phyloP scores from a whole-genome alignment of 2,888 invertebrate genomes.

The Cryptophagus acutangulus region DNA sequence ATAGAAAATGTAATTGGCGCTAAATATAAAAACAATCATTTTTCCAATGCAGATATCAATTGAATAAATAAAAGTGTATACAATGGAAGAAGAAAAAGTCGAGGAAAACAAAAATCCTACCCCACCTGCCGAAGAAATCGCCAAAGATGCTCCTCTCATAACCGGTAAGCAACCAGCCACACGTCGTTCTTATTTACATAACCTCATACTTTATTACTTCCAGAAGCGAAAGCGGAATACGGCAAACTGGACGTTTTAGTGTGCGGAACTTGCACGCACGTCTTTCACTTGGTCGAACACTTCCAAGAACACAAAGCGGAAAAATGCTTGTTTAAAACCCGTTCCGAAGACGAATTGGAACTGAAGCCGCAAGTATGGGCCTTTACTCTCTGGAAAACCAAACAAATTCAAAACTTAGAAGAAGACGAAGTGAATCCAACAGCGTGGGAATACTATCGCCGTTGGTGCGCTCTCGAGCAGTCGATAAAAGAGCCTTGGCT shows the following conservation, averaged over 20 bases:
- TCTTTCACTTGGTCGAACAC: slow-evolving; percentile 74
- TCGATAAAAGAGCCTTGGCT: slow-evolving; percentile 73
- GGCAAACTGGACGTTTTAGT: slow-evolving; percentile 72
- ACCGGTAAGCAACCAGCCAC: too few species aligned
- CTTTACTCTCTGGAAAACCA: slow-evolving; percentile 74
- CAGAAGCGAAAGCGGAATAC: slow-evolving; percentile 74
- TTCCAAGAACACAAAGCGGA: slow-evolving; percentile 66
- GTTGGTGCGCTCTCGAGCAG: slow-evolving; percentile 77
- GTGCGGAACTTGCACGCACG: slow-evolving; percentile 77
- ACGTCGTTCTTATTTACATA: too few species aligned
- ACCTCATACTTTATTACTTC: slow-evolving; percentile 4
- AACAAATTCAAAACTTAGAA: slow-evolving; percentile 51
- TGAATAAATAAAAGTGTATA: too few species aligned
- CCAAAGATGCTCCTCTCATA: slow-evolving; percentile 17
- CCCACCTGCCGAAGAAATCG: slow-evolving; percentile 16
- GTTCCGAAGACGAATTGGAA: slow-evolving; percentile 64
- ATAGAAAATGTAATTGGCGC: too few species aligned
- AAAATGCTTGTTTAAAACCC: slow-evolving; percentile 55
- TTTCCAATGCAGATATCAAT: too few species aligned
- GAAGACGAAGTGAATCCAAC: slow-evolving; percentile 48
- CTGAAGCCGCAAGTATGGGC: slow-evolving; percentile 82
- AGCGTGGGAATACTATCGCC: slow-evolving; percentile 72
- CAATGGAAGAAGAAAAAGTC: slow-evolving; percentile 1
- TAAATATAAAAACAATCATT: slow-evolving; percentile 30
- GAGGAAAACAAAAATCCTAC: too few species aligned